Evolutionary conservation across 2,888 invertebrate species (phyloP), one percentile per base, ranked within the genome.

Genomic region (Teleiodes luculella): DNA sequence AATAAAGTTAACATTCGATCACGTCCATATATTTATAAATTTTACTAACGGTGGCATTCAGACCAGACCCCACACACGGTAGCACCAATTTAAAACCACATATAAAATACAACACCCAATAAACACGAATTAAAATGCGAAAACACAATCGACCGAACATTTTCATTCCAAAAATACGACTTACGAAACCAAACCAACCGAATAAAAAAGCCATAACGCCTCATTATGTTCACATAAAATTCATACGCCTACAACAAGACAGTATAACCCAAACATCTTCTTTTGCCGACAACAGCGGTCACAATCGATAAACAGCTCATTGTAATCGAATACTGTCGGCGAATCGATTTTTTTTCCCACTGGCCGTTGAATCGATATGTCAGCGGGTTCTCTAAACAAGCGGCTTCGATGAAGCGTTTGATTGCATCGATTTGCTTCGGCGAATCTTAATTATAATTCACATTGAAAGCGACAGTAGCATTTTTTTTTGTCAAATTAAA

Each of bases 311-410:
- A 55, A 55, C 54, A 55, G 18, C 30, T 50, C 33, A 55, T 56
- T 56, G 55, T 56, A 52, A 48, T 56, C 52, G 52, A 31, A 49
- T 28, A 41, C n/a, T 30, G 28, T n/a, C 52, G 41, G 31, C 30
- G 43, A 43, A 43, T 52, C 52, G 48, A 52, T 56, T 52, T 52
- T 39, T 52, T 48, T 56, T 52, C 52, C 52, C 49, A 43, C 41
- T 48, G 48, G 16, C 39, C 41, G 52, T 47, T 55, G 48, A 48
- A 49, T 48, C 30, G 43, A 52, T 52, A 39, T 48, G 49, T 43
- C 45, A 48, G 37, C 39, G 53, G 18, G 24, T 47, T 47, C 31
- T 47, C 39, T 39, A 47, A 53, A 53, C 48, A 47, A 35, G 16
- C 41, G 30, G 47, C 16, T 47, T 39, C 24, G 47, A 13, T 53